phyloP scores from a whole-genome alignment of 2,888 invertebrate species.

The Zonitis immaculata region DNA sequence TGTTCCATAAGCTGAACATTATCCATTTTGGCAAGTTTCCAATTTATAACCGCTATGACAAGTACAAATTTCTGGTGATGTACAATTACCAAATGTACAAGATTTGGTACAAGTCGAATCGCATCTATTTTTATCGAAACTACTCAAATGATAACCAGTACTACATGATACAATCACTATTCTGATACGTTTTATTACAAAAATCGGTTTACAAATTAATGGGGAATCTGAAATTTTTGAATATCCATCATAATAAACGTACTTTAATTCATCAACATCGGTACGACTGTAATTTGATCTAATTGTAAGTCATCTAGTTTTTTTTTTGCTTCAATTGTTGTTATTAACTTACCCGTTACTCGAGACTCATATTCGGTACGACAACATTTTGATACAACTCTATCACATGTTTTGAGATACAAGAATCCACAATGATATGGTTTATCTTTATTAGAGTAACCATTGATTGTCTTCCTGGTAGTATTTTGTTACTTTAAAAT shows the following conservation, averaged over 20 bases:
- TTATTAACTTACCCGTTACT: no score
- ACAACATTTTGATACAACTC: no score
- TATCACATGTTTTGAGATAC: no score
- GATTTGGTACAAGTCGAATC: constrained; percentile 41
- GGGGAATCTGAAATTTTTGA: background rate
- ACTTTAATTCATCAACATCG: no score
- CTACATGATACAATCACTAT: constrained; percentile 24
- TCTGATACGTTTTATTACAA: constrained; percentile 6
- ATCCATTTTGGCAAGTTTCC: background rate
- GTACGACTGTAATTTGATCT: no score
- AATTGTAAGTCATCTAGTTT: no score
- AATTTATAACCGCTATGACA: background rate
- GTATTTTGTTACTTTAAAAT: no score
- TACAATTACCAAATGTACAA: constrained; percentile 38
- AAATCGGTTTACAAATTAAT: background rate
- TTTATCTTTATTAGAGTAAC: no score
- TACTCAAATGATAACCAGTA: background rate
- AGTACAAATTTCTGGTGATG: constrained; percentile 41
- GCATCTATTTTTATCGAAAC: constrained; percentile 19
- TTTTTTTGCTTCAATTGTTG: no score
- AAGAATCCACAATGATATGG: no score
- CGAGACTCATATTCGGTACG: no score
- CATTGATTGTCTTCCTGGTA: no score
- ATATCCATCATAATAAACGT: constrained; percentile 6
- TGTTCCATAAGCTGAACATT: background rate